A percentile compares a stretch with the other conserved stretches of the same genome.
These are phyloP conservation scores for Acanthosoma haemorrhoidale DNA, from an alignment of 2,888 invertebrate species.

Conservation along the genomic window DNA sequence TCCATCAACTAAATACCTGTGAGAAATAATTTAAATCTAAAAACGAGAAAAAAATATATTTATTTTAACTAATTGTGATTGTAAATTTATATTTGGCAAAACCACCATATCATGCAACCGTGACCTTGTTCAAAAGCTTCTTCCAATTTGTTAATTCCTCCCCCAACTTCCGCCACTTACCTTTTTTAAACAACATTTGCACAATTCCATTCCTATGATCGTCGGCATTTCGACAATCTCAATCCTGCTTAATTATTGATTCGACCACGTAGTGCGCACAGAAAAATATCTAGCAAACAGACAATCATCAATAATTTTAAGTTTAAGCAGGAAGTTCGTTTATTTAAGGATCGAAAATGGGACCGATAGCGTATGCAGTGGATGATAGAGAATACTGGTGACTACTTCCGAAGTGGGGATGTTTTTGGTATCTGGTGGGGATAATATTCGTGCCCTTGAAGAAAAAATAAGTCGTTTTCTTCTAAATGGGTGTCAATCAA, in stretches of 20 bases:
- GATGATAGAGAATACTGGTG: background rate
- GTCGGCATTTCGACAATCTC: too few relatives aligned
- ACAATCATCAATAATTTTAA: too few relatives aligned
- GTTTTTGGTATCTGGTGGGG: background rate
- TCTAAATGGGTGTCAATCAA: too few relatives aligned
- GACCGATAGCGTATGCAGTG: background rate
- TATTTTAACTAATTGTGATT: too few relatives aligned
- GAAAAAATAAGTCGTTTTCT: background rate
- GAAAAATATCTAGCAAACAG: too few relatives aligned
- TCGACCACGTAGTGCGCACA: too few relatives aligned
- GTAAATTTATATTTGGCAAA: background rate
- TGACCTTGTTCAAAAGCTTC: background rate
- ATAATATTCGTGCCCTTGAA: conserved; percentile 5
- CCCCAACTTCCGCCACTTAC: background rate
- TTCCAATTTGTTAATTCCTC: background rate
- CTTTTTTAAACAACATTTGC: background rate
- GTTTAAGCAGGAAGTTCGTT: too few relatives aligned
- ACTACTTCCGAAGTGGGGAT: background rate
- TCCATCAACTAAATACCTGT: background rate
- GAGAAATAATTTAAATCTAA: too few relatives aligned
- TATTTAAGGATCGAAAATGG: background rate
- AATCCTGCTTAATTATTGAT: too few relatives aligned
- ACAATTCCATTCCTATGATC: background rate
- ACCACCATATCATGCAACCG: background rate
- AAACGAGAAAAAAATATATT: too few relatives aligned